Percentiles rank a stretch among this genome's conserved stretches.
phyloP scores from a whole-genome alignment of 2,113 vertebrate species.

The Riparia riparia region DNA sequence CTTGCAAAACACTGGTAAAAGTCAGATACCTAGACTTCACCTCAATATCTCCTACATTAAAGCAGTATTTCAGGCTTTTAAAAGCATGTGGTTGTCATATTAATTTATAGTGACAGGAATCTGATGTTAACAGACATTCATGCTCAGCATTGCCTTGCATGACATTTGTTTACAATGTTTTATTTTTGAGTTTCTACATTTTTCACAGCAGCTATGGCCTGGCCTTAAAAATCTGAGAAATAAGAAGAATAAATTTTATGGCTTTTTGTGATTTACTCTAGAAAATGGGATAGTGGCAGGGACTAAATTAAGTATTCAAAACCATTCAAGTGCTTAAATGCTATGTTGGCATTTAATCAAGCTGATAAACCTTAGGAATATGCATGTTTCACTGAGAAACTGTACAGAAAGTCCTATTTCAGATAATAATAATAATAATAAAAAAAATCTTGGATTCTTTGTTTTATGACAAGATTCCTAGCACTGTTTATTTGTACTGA shows the following conservation, averaged over 20 bases:
- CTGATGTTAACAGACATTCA: background rate
- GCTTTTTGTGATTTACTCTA: background rate
- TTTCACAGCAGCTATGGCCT: background rate
- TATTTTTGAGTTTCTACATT: slow-evolving; percentile 11
- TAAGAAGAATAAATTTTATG: background rate
- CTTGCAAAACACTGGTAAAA: background rate
- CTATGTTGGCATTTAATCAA: slow-evolving; percentile 8
- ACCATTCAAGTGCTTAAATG: background rate
- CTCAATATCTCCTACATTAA: background rate
- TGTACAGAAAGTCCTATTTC: background rate
- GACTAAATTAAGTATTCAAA: slow-evolving; percentile 34
- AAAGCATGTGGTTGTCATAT: background rate
- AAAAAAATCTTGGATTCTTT: background rate
- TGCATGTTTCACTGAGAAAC: background rate
- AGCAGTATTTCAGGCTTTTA: background rate
- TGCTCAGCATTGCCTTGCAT: background rate
- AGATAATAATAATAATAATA: background rate
- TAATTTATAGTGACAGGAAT: background rate
- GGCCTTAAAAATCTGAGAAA: slow-evolving; percentile 27
- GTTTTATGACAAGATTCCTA: background rate
- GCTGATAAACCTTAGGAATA: slow-evolving; percentile 14
- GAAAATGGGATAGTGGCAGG: background rate
- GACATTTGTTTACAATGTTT: background rate
- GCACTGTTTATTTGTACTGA: background rate
- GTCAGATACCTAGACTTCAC: background rate